Evolutionary conservation across 1,140 invertebrate species (phyloP).

Genomic region (Cyrtorhinus lividipennis): DNA sequence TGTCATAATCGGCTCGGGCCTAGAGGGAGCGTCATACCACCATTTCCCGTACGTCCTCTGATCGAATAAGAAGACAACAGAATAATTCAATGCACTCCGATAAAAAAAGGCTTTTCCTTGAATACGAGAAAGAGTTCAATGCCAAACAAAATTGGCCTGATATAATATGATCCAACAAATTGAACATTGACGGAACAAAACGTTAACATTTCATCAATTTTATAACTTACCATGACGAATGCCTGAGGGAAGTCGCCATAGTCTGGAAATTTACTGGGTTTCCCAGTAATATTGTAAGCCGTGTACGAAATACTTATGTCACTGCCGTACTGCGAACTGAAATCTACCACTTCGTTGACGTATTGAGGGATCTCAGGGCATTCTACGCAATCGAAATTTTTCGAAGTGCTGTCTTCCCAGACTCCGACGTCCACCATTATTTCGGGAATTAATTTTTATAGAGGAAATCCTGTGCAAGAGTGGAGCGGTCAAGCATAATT

Average conservation of each 20-base stretch:
- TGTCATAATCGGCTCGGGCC: conserved; percentile 50
- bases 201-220: neutral
- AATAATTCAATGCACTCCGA: no score
- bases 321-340: conserved; percentile 80
- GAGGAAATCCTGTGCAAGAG: no score
- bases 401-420: neutral
- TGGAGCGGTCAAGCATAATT: no score
- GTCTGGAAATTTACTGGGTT: conserved; percentile 64
- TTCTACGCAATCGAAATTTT: neutral
- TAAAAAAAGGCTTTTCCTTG: no score
- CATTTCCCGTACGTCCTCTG: conserved; percentile 79
- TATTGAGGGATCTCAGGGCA: conserved; percentile 34
- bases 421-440: neutral
- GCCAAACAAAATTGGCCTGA: no score
- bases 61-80: conserved; percentile 24
- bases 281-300: conserved; percentile 67
- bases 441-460: no score
- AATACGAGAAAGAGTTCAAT: no score
- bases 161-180: no score
- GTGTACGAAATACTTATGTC: conserved; percentile 76
- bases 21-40: conserved; percentile 67
- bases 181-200: no score
- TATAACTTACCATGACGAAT: conserved; percentile 61
- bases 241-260: conserved; percentile 82
- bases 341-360: conserved; percentile 54